Conservation (phyloP, 2,888 invertebrate species). For the Iselma pallidipennis region DNA sequence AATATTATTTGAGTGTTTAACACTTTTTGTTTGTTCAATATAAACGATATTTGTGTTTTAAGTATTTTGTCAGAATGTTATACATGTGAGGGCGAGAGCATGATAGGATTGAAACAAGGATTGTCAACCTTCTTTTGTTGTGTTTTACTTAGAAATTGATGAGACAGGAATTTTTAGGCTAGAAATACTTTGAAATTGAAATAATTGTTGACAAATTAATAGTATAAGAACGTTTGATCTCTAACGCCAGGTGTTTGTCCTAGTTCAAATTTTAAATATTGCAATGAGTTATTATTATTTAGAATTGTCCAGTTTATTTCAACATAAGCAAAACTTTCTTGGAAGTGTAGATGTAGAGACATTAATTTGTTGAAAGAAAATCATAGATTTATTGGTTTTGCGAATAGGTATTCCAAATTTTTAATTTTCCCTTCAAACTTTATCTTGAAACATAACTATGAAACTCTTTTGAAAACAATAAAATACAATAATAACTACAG, state of each 20-base stretch:
- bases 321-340: background rate
- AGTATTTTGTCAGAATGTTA: background rate
- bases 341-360: too few species aligned
- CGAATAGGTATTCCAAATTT: too few species aligned
- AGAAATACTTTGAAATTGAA: background rate
- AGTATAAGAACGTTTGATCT: background rate
- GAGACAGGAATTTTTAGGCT: background rate
- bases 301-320: background rate
- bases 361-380: too few species aligned
- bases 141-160: background rate
- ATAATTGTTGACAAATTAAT: conserved; percentile 2
- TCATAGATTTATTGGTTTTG: too few species aligned
- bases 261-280: background rate
- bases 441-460: too few species aligned
- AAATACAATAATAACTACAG: too few species aligned
- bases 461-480: too few species aligned
- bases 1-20: conserved; percentile 45
- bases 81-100: background rate
- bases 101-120: background rate
- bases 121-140: background rate
- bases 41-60: conserved; percentile 1
- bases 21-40: conserved; percentile 36
- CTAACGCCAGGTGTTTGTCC: background rate
- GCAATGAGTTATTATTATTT: background rate
- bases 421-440: too few species aligned